Evolutionary conservation across 2,888 invertebrate genomes (phyloP).

Genomic region (Endotricha flammealis): DNA sequence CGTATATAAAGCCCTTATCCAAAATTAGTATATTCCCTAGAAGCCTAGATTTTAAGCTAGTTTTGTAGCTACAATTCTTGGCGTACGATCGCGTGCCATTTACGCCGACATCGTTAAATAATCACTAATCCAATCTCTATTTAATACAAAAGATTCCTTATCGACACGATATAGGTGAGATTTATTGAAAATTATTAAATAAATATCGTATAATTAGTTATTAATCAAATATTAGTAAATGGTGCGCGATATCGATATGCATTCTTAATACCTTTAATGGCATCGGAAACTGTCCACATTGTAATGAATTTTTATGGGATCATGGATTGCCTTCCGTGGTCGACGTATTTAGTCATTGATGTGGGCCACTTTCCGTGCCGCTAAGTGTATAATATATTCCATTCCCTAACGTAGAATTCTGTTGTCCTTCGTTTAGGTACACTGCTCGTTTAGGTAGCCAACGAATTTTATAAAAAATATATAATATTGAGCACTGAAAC

Average conservation of each 20-base stretch:
- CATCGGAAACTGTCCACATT: slow-evolving; percentile 19
- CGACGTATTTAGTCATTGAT: neutral
- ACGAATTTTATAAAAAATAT: slow-evolving; percentile 68
- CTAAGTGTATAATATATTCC: slow-evolving; percentile 51
- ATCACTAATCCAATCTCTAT: neutral
- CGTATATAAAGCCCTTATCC: slow-evolving; percentile 44
- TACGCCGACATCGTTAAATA: slow-evolving; percentile 2
- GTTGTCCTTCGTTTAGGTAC: slow-evolving; percentile 55
- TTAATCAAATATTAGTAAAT: slow-evolving; percentile 15
- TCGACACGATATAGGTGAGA: neutral
- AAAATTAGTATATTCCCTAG: slow-evolving; percentile 55
- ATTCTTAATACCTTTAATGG: slow-evolving; percentile 30
- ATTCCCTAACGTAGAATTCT: slow-evolving; percentile 57
- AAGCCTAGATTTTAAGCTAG: slow-evolving; percentile 57
- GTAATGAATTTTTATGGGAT: slow-evolving; percentile 4
- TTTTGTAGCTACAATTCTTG: slow-evolving; percentile 37
- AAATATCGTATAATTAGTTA: no score
- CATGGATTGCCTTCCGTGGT: neutral
- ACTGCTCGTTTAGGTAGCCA: slow-evolving; percentile 71
- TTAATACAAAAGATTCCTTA: slow-evolving; percentile 6
- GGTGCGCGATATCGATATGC: slow-evolving; percentile 32
- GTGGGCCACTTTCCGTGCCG: slow-evolving; percentile 25
- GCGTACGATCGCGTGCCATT: slow-evolving; percentile 30
- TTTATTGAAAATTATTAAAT: no score
- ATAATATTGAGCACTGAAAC: slow-evolving; percentile 72